Evolutionary conservation across 1,140 invertebrate genomes (phyloP).

Genomic region (Pogonomyrmex californicus): DNA sequence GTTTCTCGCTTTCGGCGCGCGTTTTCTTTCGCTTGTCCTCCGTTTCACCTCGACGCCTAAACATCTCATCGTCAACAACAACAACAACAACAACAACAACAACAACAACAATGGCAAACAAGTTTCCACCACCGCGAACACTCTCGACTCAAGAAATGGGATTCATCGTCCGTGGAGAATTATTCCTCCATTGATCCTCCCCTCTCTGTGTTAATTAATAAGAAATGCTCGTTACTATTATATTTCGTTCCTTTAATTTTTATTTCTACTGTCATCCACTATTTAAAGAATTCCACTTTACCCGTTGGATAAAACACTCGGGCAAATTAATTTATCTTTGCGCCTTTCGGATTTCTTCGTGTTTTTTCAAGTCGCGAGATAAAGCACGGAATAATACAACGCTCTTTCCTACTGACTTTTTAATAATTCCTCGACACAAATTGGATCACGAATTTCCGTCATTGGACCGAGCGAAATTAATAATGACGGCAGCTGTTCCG

Average conservation of each 20-base stretch:
- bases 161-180: background rate
- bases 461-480: constrained; percentile 49
- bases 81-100: background rate
- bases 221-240: background rate
- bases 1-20: background rate
- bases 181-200: background rate
- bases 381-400: constrained; percentile 33
- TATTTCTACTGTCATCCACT: no score
- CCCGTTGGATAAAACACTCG: background rate
- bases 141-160: background rate
- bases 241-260: background rate
- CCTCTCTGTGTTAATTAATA: background rate
- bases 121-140: background rate
- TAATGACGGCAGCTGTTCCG: constrained; percentile 58
- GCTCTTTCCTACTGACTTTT: constrained; percentile 8
- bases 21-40: background rate
- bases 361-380: background rate
- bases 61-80: background rate
- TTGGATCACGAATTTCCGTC: constrained; percentile 61
- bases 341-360: background rate
- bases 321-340: background rate
- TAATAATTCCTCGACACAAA: constrained; percentile 52
- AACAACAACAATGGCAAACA: background rate
- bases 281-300: background rate
- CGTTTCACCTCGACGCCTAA: background rate